phyloP scores from a whole-genome alignment of 2,113 vertebrate genomes.

The Melanocharis versteri region DNA sequence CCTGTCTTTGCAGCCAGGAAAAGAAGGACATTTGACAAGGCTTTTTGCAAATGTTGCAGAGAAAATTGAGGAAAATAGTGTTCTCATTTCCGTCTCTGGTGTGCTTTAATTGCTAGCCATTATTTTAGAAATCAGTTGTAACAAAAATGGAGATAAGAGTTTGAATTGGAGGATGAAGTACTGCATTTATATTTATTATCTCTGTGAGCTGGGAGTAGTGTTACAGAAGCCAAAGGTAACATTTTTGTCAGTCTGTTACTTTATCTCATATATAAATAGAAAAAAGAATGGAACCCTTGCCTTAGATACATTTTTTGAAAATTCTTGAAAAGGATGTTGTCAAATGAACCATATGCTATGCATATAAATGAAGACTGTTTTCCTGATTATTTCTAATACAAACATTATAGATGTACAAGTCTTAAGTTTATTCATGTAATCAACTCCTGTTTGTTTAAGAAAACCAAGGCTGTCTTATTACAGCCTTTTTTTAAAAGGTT shows the following conservation, averaged over 20 bases:
- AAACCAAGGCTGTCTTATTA: not conserved
- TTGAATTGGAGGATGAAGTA: not conserved
- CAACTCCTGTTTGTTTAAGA: not conserved
- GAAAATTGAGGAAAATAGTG: not conserved
- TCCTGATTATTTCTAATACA: not conserved
- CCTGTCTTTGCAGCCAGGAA: not conserved
- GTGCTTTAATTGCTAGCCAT: not conserved
- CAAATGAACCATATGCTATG: not conserved
- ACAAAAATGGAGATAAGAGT: not conserved
- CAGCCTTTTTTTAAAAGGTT: not conserved
- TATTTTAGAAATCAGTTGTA: not conserved
- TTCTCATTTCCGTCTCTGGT: not conserved
- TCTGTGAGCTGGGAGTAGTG: not conserved
- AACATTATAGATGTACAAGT: not conserved
- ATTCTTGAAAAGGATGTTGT: not conserved
- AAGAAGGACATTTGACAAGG: not conserved
- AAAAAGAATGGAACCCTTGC: not conserved
- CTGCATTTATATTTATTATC: not conserved
- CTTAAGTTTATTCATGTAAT: not conserved
- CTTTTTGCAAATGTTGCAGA: not conserved
- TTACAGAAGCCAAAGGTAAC: not conserved
- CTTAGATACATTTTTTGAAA: not conserved
- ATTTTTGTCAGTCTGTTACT: not conserved
- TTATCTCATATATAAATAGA: not conserved
- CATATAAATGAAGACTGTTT: not conserved